These are phyloP conservation scores for Pampus argenteus DNA, from an alignment of 2,797 vertebrate species.

Conservation along the genomic window DNA sequence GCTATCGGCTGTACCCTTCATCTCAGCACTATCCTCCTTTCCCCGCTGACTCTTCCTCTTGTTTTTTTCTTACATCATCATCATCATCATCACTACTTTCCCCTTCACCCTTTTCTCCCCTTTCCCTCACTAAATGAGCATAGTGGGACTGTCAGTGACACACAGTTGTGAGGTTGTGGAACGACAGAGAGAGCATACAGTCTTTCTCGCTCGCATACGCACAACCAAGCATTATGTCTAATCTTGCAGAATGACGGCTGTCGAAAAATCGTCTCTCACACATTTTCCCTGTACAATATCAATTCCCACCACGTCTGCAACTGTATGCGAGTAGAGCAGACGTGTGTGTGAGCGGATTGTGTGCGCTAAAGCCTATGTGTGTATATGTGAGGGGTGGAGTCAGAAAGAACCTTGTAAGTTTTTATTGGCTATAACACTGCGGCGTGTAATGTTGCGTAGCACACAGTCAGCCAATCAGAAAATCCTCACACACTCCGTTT, in stretches of 20 bases:
- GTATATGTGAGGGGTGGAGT: constrained; percentile 70
- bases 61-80: constrained; percentile 25
- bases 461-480: constrained; percentile 68
- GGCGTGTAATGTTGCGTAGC: constrained; percentile 75
- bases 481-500: constrained; percentile 67
- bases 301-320: constrained; percentile 60
- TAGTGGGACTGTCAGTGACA: constrained; percentile 29
- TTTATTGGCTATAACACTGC: constrained; percentile 73
- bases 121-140: constrained; percentile 40
- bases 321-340: constrained; percentile 58
- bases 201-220: constrained; percentile 29
- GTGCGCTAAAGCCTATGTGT: constrained; percentile 34
- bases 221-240: constrained; percentile 42
- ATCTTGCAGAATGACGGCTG: constrained; percentile 69
- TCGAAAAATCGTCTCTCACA: constrained; percentile 52
- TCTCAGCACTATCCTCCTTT: constrained; percentile 41
- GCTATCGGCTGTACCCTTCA: constrained; percentile 40
- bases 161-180: constrained; percentile 21
- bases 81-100: constrained; percentile 31
- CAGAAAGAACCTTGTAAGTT: constrained; percentile 65
- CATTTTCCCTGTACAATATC: constrained; percentile 44
- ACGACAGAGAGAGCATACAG: constrained; percentile 25
- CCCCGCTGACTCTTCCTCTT: constrained; percentile 32
- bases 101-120: constrained; percentile 28
- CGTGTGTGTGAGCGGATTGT: constrained; percentile 51